A percentile compares a stretch with the other conserved stretches of the same genome.
Evolutionary conservation across 2,797 vertebrate species (phyloP).

Genomic region (Bradypodion ventrale): DNA sequence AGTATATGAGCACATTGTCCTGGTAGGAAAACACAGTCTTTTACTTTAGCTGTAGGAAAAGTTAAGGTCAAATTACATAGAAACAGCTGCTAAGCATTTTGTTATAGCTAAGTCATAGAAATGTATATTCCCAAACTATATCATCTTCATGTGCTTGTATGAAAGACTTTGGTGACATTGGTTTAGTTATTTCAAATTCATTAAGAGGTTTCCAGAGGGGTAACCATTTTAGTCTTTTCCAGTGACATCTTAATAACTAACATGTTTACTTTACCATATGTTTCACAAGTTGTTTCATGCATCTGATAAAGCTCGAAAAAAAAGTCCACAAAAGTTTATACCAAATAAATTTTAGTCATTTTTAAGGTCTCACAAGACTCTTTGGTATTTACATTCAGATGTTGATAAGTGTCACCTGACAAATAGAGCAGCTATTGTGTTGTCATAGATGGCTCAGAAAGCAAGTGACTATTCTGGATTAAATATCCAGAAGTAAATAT

Average conservation of each 20-base stretch:
- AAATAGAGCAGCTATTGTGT: not conserved
- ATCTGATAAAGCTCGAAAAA: too few relatives aligned
- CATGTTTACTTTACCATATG: too few relatives aligned
- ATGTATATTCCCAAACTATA: not conserved
- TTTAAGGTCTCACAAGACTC: too few relatives aligned
- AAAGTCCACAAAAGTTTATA: too few relatives aligned
- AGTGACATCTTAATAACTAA: too few relatives aligned
- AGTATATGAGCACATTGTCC: slow-evolving; percentile 20
- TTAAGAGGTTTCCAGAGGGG: too few relatives aligned
- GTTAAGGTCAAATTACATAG: slow-evolving; percentile 25
- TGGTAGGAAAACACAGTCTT: slow-evolving; percentile 26
- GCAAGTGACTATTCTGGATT: not conserved
- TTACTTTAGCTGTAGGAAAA: slow-evolving; percentile 16
- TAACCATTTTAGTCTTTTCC: too few relatives aligned
- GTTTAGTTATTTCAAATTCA: slow-evolving; percentile 12
- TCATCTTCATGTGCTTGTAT: not conserved
- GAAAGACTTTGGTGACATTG: slow-evolving; percentile 2
- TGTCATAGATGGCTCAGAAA: not conserved
- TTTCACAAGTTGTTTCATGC: too few relatives aligned
- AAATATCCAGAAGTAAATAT: not conserved
- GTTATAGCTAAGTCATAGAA: not conserved
- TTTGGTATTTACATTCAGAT: not conserved
- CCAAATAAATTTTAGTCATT: too few relatives aligned
- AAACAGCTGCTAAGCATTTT: not conserved
- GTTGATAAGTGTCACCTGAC: slow-evolving; percentile 1